These are phyloP conservation scores for Henricia sp. DNA, from an alignment of 53 echinoderm and acorn worm genomes.

Conservation along the genomic window DNA sequence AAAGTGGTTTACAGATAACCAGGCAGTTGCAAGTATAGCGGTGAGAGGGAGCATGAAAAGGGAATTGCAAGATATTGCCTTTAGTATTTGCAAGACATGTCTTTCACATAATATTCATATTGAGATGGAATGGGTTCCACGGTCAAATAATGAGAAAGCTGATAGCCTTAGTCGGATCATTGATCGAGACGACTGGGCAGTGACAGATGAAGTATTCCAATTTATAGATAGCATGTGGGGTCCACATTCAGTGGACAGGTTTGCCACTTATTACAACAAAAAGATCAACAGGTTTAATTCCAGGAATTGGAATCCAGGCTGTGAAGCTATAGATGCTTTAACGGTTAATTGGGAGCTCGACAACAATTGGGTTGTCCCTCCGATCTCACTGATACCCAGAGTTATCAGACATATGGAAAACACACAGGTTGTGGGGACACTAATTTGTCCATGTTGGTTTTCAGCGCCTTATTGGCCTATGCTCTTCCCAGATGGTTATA, in stretches of 20 bases:
- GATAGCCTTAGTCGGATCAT: slow-evolving; percentile 4
- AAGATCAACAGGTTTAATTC: not conserved
- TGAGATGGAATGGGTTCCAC: slow-evolving; percentile 3
- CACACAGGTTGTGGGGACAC: not conserved
- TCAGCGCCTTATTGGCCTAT: slow-evolving; percentile 59
- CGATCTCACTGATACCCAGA: slow-evolving; percentile 26
- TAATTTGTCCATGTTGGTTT: slow-evolving; percentile 44
- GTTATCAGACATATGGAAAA: slow-evolving; percentile 10
- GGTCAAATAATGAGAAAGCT: slow-evolving; percentile 5
- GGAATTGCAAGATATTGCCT: slow-evolving; percentile 23
- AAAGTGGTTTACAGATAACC: slow-evolving; percentile 51
- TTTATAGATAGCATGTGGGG: slow-evolving; percentile 2
- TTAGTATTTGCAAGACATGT: slow-evolving; percentile 20
- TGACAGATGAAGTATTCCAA: not conserved
- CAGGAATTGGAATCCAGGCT: slow-evolving; percentile 1
- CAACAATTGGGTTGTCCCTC: slow-evolving; percentile 55
- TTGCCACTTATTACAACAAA: not conserved
- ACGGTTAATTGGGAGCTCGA: slow-evolving; percentile 9
- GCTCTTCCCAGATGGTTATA: slow-evolving; percentile 49
- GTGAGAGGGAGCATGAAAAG: slow-evolving; percentile 43
- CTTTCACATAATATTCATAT: not conserved
- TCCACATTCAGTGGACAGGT: slow-evolving; percentile 2
- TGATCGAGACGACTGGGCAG: slow-evolving; percentile 1
- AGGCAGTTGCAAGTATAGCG: slow-evolving; percentile 18
- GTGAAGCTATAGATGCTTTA: slow-evolving; percentile 37